phyloP scores from a whole-genome alignment of 1,140 invertebrate species.

The Plectrocnemia conspersa region DNA sequence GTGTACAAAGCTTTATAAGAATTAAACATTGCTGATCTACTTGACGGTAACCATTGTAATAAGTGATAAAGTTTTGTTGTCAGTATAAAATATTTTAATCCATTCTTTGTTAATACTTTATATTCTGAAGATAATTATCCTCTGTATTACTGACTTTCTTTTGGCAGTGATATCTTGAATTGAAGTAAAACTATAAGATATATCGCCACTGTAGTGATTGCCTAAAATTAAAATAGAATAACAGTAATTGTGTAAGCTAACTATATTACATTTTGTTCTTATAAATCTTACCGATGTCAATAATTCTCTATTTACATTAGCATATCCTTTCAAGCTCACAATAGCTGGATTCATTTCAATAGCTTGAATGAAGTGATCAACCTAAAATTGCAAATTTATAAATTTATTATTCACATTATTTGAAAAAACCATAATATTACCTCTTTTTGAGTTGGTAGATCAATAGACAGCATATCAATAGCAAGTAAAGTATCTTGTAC shows the following conservation, averaged over 20 bases:
- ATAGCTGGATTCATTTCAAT: conserved; percentile 61
- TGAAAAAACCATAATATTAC: conserved; percentile 35
- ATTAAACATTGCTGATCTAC: too few relatives aligned
- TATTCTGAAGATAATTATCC: too few relatives aligned
- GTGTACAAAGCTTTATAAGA: too few relatives aligned
- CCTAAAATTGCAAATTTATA: conserved; percentile 41
- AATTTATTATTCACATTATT: conserved; percentile 1
- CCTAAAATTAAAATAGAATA: conserved; percentile 44
- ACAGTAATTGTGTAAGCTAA: background rate
- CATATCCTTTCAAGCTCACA: conserved; percentile 57
- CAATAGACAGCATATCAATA: conserved; percentile 51
- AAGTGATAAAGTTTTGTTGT: too few relatives aligned
- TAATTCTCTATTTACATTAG: conserved; percentile 55
- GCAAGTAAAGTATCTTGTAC: conserved; percentile 54
- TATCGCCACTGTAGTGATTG: conserved; percentile 55
- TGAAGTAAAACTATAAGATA: conserved; percentile 58
- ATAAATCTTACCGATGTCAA: conserved; percentile 50
- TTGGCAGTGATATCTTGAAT: conserved; percentile 54
- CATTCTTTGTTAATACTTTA: too few relatives aligned
- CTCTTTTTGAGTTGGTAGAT: conserved; percentile 53
- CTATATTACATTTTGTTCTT: background rate
- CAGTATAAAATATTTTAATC: too few relatives aligned
- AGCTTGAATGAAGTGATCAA: conserved; percentile 57
- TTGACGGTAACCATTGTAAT: too few relatives aligned
- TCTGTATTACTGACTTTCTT: too few relatives aligned